Conservation (phyloP, 2,113 vertebrate genomes). For the Cnemophilus loriae region DNA sequence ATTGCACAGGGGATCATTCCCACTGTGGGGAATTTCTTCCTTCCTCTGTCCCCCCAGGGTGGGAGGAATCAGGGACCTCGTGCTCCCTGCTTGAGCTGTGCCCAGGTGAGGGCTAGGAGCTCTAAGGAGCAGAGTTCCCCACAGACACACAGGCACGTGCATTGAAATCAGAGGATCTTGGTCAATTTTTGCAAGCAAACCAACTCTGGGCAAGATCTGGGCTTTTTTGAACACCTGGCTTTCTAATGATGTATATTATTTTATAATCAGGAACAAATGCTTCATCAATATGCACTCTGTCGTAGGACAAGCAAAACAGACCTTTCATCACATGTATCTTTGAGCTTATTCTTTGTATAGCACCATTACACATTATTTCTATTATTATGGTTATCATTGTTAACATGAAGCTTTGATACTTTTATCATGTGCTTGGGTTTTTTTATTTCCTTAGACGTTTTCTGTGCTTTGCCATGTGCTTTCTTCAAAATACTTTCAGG, state of each 20-base stretch:
- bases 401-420: neutral
- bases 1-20: neutral
- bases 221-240: neutral
- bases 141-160: neutral
- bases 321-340: conserved; percentile 19
- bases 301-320: neutral
- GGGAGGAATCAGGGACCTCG: accelerated
- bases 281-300: neutral
- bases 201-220: neutral
- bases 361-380: neutral
- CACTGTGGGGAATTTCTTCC: too few species aligned
- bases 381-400: neutral
- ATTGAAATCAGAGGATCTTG: neutral
- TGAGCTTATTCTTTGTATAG: neutral
- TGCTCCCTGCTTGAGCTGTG: neutral
- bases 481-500: neutral
- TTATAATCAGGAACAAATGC: conserved; percentile 36
- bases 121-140: neutral
- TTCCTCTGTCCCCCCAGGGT: neutral
- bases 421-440: neutral
- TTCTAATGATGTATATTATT: neutral
- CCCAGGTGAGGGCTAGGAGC: neutral
- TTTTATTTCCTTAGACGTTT: neutral
- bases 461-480: neutral
- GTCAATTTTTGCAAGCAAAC: neutral